phyloP scores from a whole-genome alignment of 2,888 invertebrate species.

The Oscheius sp. region DNA sequence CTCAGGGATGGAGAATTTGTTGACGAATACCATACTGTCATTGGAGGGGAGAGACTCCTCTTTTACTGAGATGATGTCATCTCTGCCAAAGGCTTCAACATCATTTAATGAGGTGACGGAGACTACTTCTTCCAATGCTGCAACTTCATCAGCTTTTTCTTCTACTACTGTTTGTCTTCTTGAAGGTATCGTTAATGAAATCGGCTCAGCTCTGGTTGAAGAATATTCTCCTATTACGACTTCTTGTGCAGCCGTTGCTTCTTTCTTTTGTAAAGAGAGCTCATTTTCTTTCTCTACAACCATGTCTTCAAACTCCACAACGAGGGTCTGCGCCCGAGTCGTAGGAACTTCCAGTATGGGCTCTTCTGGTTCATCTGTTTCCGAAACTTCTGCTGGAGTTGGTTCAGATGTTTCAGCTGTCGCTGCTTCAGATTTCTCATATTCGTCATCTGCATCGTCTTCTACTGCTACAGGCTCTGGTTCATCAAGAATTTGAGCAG shows the following conservation, averaged over 20 bases:
- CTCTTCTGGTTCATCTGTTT: not conserved
- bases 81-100: not conserved
- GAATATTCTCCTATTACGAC: not conserved
- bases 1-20: constrained; percentile 3
- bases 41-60: not conserved
- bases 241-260: not conserved
- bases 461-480: not conserved
- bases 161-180: too few relatives aligned
- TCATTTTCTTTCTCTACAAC: not conserved
- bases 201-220: too few relatives aligned
- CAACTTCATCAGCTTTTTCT: too few relatives aligned
- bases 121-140: too few relatives aligned
- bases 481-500: constrained; percentile 18
- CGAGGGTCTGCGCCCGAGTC: not conserved
- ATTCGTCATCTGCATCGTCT: constrained; percentile 26
- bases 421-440: not conserved
- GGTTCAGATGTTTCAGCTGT: not conserved
- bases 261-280: not conserved
- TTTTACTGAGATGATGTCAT: constrained; percentile 15
- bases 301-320: not conserved
- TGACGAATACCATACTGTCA: not conserved
- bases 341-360: not conserved
- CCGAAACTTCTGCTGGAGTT: not conserved
- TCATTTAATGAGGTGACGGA: too few relatives aligned
- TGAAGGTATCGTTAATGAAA: too few relatives aligned